Evolutionary conservation across 2,797 vertebrate genomes (phyloP).

Genomic region (Rhodeus uyekii): DNA sequence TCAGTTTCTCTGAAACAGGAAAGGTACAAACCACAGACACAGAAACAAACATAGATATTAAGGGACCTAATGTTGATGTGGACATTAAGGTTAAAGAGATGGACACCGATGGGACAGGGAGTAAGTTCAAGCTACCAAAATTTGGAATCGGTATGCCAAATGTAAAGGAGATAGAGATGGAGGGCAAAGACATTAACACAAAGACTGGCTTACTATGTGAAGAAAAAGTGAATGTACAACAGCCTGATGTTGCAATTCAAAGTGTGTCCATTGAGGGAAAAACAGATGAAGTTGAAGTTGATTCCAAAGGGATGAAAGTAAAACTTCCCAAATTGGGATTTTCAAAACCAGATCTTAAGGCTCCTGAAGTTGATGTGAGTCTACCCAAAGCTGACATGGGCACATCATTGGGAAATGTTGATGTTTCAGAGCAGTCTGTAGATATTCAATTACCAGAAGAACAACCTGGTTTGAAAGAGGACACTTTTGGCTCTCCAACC

Average conservation of each 20-base stretch:
- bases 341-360: constrained; percentile 7
- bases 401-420: constrained; percentile 29
- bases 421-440: constrained; percentile 44
- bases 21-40: constrained; percentile 14
- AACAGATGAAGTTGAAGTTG: constrained; percentile 27
- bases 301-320: constrained; percentile 41
- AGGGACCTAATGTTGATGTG: constrained; percentile 1
- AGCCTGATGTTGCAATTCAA: constrained; percentile 3
- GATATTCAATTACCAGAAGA: constrained; percentile 46
- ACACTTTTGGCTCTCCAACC: constrained; percentile 34
- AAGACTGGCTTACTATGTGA: constrained; percentile 28
- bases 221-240: constrained; percentile 19
- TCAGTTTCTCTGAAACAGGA: fast-evolving
- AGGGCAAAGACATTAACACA: constrained; percentile 27
- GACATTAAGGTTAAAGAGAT: constrained; percentile 13
- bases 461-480: constrained; percentile 16
- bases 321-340: constrained; percentile 43
- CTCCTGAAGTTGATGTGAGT: background rate
- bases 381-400: constrained; percentile 30
- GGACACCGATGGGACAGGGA: constrained; percentile 25
- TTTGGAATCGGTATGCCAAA: constrained; percentile 30
- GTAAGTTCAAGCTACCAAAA: constrained; percentile 45
- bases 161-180: background rate
- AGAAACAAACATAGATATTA: constrained; percentile 35
- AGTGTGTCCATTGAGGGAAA: background rate